Evolutionary conservation across 2,797 vertebrate species (phyloP), one percentile per base, ranked within the genome.

Genomic region (Pipistrellus kuhlii): DNA sequence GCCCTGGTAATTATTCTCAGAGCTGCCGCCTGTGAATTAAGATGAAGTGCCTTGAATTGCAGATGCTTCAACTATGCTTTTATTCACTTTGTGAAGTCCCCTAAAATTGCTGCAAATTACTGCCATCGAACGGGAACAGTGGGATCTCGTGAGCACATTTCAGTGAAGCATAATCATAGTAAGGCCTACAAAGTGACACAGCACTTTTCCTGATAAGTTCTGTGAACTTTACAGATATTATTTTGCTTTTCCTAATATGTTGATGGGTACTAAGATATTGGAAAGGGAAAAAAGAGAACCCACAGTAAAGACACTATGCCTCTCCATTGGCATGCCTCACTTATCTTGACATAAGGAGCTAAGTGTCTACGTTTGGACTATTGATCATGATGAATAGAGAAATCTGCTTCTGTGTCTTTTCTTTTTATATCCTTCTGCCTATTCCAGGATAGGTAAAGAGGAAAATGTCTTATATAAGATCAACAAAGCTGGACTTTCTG

Each of bases 1-100:
- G 38, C 35, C 44, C 17, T 55, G 32, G 3, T 53, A 94, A 72
- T 90, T 0, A 87, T 95, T 97, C 38, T 96, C 62, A 71, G 91
- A 75, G 20, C 62, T 96, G 2, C 86, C 57, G 51, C 92, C 76
- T 95, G 53, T 80, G 80, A 92, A 88, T 84, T 85, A 78, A 96
- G 51, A 30, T 84, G 41, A 94, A 90, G 76, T 96, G 76, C 84
- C 32, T 94, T 77, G 3, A 17, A 27, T 85, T 55, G 8, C 35
- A 90, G 90, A 71, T 91, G 75, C 48, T 85, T 92, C 66, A 86
- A 7, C 23, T 95, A 30, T 27, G 3, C 2, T 27, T 94, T 25
- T 91, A 93, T 97, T 81, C 59, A 87, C 4, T 94, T 84, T 90
- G 13, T 82, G 69, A 93, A 94, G 84, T 17, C n/a, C 55, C 76